Evolutionary conservation across 2,797 vertebrate genomes (phyloP).

Genomic region (Spinus olivaceus): DNA sequence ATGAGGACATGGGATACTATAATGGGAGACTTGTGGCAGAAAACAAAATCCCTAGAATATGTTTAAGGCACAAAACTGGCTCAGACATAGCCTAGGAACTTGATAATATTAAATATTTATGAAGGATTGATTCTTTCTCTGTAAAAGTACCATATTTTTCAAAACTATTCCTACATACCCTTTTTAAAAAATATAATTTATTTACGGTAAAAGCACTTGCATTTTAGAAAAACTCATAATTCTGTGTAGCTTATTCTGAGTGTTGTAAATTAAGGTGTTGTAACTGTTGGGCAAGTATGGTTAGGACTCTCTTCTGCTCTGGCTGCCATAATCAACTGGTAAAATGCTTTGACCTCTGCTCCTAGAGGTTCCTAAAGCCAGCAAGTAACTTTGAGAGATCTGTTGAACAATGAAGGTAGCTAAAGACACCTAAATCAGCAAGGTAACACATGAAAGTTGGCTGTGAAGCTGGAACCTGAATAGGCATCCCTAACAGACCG

Average conservation of each 20-base stretch:
- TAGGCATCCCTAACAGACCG: neutral
- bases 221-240: neutral
- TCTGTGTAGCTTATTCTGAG: neutral
- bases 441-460: neutral
- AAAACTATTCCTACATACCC: neutral
- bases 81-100: neutral
- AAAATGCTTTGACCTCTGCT: neutral
- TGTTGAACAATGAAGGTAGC: neutral
- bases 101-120: neutral
- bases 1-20: neutral
- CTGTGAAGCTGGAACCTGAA: neutral
- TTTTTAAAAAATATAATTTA: neutral
- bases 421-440: neutral
- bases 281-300: neutral
- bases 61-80: neutral
- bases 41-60: neutral
- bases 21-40: neutral
- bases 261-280: neutral
- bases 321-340: neutral
- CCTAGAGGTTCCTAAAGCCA: neutral
- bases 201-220: neutral
- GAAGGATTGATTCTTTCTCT: neutral
- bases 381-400: neutral
- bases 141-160: neutral
- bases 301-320: neutral